These are phyloP conservation scores for Daphoenositta chrysoptera DNA, from an alignment of 2,113 vertebrate species.

Conservation along the genomic window DNA sequence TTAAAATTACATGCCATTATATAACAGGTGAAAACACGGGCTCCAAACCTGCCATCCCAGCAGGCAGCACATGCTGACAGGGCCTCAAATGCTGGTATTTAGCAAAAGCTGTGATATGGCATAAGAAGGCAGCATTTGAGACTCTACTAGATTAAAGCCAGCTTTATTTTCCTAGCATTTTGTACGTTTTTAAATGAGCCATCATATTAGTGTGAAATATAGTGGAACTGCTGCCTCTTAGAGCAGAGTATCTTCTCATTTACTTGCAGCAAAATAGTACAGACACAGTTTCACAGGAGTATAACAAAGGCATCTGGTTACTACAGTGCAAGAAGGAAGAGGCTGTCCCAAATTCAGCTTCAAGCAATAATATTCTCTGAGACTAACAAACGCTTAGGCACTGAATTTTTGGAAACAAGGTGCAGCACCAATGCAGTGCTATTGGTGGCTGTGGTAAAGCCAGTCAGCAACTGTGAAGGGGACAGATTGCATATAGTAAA, in stretches of 20 bases:
- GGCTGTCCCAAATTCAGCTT: neutral
- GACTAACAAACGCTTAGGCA: neutral
- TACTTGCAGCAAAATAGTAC: neutral
- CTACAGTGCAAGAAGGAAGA: neutral
- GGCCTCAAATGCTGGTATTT: neutral
- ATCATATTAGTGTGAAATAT: neutral
- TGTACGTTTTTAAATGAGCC: neutral
- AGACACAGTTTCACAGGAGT: neutral
- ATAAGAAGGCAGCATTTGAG: neutral
- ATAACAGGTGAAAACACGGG: constrained; percentile 35
- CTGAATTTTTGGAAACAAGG: neutral
- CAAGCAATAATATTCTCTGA: neutral
- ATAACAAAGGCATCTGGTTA: neutral
- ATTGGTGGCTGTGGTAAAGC: neutral
- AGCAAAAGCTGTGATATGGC: neutral
- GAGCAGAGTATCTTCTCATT: neutral
- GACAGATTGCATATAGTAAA: neutral
- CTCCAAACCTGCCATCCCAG: constrained; percentile 27
- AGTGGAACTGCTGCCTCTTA: neutral
- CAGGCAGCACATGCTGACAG: neutral
- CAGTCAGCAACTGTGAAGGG: neutral
- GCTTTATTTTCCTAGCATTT: neutral
- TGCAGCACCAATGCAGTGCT: neutral
- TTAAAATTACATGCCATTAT: constrained; percentile 40
- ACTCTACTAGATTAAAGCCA: neutral